These are phyloP conservation scores for Esperia sulphurella DNA, from an alignment of 2,888 invertebrate genomes.

Conservation along the genomic window DNA sequence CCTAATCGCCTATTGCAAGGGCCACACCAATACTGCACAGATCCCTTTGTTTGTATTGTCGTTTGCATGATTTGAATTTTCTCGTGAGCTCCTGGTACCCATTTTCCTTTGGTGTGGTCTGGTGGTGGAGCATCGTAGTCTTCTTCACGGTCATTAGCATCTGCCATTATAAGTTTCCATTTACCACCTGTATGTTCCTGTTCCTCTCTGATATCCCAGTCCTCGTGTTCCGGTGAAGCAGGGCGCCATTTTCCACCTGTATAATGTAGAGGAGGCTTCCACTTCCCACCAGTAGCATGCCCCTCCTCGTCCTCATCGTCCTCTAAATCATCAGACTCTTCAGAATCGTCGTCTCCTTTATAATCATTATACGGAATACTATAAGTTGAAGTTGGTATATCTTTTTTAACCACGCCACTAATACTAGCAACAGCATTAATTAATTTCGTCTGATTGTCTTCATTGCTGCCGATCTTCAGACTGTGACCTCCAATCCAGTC, in stretches of 20 bases:
- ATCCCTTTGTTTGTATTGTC: conserved; percentile 69
- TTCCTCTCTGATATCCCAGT: conserved; percentile 76
- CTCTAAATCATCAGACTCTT: conserved; percentile 79
- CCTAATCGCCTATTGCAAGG: conserved; percentile 88
- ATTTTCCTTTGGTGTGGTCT: conserved; percentile 88
- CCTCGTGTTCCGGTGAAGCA: conserved; percentile 69
- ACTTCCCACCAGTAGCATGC: conserved; percentile 82
- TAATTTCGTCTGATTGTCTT: conserved; percentile 80
- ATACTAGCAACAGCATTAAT: conserved; percentile 83
- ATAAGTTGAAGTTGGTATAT: conserved; percentile 55
- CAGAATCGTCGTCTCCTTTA: conserved; percentile 68
- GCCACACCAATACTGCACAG: conserved; percentile 87
- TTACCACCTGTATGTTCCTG: conserved; percentile 81
- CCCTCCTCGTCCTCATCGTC: conserved; percentile 77
- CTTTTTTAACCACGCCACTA: conserved; percentile 77
- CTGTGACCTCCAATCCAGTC: conserved; percentile 82
- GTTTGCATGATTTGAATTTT: conserved; percentile 77
- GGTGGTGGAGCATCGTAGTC: conserved; percentile 82
- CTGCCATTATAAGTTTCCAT: conserved; percentile 76
- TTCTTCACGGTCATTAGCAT: conserved; percentile 62
- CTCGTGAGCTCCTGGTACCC: conserved; percentile 84
- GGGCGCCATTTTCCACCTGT: conserved; percentile 73
- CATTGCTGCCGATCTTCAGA: conserved; percentile 73
- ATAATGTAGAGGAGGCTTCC: conserved; percentile 82
- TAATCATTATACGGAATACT: conserved; percentile 61